phyloP scores from a whole-genome alignment of 2,113 vertebrate species.

The Phoenicopterus ruber region DNA sequence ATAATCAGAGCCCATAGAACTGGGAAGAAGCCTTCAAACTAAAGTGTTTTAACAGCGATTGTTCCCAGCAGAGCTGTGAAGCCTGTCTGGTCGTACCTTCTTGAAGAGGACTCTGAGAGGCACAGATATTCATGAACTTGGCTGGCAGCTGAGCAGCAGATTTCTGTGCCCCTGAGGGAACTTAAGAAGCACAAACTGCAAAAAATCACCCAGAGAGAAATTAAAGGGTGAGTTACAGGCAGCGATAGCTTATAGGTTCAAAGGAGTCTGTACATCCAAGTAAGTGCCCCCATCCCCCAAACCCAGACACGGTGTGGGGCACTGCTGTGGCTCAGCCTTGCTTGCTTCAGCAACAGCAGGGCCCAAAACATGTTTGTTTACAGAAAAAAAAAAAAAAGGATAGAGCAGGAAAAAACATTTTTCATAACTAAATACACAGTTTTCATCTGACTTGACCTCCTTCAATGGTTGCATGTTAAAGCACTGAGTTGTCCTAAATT shows the following conservation, averaged over 20 bases:
- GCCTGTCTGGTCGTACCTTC: background rate
- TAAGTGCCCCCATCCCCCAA: background rate
- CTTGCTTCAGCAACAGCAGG: background rate
- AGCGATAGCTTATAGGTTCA: background rate
- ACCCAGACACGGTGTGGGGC: accelerated
- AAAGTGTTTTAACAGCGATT: background rate
- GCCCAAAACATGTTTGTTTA: background rate
- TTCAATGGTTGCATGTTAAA: background rate
- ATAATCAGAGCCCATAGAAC: background rate
- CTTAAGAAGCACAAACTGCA: background rate
- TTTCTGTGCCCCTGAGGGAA: background rate
- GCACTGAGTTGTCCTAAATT: background rate
- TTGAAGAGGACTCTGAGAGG: background rate
- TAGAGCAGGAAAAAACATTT: background rate
- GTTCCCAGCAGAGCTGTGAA: slow-evolving; percentile 4
- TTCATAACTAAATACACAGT: background rate
- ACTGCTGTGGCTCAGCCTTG: background rate
- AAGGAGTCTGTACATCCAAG: background rate
- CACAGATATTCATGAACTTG: background rate
- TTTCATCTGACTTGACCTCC: background rate
- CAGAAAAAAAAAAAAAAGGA: background rate
- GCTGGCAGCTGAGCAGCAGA: background rate
- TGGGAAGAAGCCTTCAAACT: background rate
- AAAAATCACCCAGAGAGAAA: background rate
- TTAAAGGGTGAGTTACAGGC: background rate